Conservation (phyloP, 1,140 invertebrate species). For the Drosophila baimaii region DNA sequence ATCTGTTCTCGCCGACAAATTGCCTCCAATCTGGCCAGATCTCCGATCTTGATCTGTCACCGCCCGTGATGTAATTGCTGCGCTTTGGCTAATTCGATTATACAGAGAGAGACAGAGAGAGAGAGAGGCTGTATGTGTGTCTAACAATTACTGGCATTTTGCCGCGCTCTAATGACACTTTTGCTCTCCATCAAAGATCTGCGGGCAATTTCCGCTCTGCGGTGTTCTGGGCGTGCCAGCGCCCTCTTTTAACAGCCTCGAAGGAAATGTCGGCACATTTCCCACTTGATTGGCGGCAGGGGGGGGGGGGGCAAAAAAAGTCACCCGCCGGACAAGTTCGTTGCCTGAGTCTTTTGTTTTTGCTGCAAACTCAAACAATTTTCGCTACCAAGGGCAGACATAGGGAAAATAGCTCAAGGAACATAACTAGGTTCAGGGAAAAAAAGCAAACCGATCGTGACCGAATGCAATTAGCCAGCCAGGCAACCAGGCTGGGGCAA, state of each 20-base stretch:
- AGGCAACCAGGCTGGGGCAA: slow-evolving; percentile 13
- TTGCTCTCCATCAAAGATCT: slow-evolving; percentile 62
- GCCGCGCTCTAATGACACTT: slow-evolving; percentile 69
- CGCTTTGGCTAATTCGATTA: slow-evolving; percentile 41
- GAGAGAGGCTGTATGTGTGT: slow-evolving; percentile 14
- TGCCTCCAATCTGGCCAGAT: slow-evolving; percentile 20
- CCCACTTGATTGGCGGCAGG: slow-evolving; percentile 64
- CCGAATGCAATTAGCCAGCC: slow-evolving; percentile 78
- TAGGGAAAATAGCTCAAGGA: slow-evolving; percentile 49
- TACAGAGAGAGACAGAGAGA: slow-evolving; percentile 18
- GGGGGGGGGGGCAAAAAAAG: slow-evolving; percentile 23
- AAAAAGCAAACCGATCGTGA: slow-evolving; percentile 68
- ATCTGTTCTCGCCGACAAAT: slow-evolving; percentile 15
- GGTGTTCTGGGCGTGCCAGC: slow-evolving; percentile 46
- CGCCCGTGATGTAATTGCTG: slow-evolving; percentile 36
- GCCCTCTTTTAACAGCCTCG: slow-evolving; percentile 46
- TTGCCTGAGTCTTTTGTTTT: slow-evolving; percentile 71
- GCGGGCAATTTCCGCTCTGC: slow-evolving; percentile 63
- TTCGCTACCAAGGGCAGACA: slow-evolving; percentile 74
- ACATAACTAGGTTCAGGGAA: slow-evolving; percentile 45
- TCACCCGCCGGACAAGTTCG: slow-evolving; percentile 53
- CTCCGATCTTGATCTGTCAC: slow-evolving; percentile 45
- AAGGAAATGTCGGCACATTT: slow-evolving; percentile 69
- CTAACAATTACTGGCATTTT: slow-evolving; percentile 44
- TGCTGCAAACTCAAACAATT: slow-evolving; percentile 54